These are phyloP conservation scores for Trochalopteron elliotii DNA, from an alignment of 2,113 vertebrate species.

Conservation along the genomic window DNA sequence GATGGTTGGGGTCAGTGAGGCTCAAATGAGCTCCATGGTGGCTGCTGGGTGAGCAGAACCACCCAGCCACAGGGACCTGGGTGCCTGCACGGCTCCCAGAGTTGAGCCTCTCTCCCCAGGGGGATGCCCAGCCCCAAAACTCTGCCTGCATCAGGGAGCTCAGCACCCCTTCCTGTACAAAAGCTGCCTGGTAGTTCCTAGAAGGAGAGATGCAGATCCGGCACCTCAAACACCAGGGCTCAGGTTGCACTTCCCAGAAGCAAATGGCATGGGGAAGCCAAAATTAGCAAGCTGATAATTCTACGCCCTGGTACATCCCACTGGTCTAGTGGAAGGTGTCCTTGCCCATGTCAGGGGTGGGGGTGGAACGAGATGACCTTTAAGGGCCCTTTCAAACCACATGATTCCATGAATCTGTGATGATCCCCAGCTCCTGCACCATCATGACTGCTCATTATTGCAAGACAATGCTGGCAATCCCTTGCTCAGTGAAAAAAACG, in stretches of 20 bases:
- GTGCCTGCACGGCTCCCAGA: not conserved
- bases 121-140: not conserved
- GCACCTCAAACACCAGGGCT: not conserved
- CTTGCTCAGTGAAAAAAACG: not conserved
- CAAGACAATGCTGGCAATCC: not conserved
- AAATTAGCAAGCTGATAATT: constrained; percentile 63
- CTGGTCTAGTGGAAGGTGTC: not conserved
- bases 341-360: not conserved
- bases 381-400: not conserved
- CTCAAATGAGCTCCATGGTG: not conserved
- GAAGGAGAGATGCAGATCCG: not conserved
- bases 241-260: constrained; percentile 45
- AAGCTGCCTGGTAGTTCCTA: not conserved
- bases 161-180: not conserved
- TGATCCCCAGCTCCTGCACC: not conserved
- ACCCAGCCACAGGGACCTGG: not conserved
- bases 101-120: not conserved
- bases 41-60: not conserved
- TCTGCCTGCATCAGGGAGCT: not conserved
- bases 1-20: not conserved
- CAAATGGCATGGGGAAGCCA: not conserved
- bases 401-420: not conserved
- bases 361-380: not conserved
- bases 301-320: not conserved
- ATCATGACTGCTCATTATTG: not conserved